Percentiles rank a stretch among this genome's conserved stretches.
Conservation (phyloP, 2,888 invertebrate genomes). For the Syrphus vitripennis region DNA sequence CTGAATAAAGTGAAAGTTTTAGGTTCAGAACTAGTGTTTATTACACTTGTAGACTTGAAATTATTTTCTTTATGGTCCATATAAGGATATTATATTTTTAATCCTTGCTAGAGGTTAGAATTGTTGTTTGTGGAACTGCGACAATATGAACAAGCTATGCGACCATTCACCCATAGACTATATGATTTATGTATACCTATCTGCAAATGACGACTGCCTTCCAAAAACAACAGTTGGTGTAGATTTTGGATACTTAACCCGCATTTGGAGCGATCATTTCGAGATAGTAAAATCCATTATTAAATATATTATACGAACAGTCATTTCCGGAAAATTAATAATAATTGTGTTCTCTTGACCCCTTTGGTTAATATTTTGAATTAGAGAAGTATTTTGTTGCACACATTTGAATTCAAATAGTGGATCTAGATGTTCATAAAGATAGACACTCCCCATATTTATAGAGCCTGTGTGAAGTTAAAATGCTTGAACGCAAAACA, state of each 20-base stretch:
- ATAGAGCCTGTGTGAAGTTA: no score
- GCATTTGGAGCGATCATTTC: slow-evolving; percentile 31
- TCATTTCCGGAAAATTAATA: slow-evolving; percentile 45
- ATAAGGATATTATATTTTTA: background rate
- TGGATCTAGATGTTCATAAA: no score
- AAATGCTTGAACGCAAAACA: no score
- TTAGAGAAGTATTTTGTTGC: background rate
- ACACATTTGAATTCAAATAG: background rate
- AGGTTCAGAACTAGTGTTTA: background rate
- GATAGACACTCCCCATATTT: no score
- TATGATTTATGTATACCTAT: background rate
- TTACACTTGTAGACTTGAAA: background rate
- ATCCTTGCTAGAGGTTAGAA: background rate
- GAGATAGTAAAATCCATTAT: background rate
- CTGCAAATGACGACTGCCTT: background rate
- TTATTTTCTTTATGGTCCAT: background rate
- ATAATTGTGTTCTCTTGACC: slow-evolving; percentile 49
- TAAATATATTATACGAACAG: slow-evolving; percentile 13
- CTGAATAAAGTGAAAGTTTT: background rate
- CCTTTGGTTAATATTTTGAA: background rate
- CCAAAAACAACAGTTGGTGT: background rate
- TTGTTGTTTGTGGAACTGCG: background rate
- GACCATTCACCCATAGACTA: background rate
- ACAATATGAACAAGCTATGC: background rate
- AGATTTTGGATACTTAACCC: background rate